A percentile compares a stretch with the other conserved stretches of the same genome.
Evolutionary conservation across 2,797 vertebrate species (phyloP).

Genomic region (Leptodactylus fallax): DNA sequence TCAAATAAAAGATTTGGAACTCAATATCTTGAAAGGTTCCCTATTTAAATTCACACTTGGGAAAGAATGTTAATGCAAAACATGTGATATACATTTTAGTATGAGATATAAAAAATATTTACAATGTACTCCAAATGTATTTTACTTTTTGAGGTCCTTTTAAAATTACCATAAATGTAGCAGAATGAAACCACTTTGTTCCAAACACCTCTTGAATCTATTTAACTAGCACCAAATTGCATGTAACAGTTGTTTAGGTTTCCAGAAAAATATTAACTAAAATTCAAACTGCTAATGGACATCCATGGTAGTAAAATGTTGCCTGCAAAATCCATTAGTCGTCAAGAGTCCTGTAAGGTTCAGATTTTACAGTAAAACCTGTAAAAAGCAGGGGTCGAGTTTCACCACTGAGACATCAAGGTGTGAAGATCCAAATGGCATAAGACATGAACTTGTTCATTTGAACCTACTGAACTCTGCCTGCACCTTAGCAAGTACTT

Average conservation of each 20-base stretch:
- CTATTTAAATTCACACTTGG: constrained; percentile 60
- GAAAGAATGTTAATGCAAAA: constrained; percentile 61
- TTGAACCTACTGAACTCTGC: constrained; percentile 75
- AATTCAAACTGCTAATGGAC: constrained; percentile 76
- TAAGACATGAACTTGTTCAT: constrained; percentile 78
- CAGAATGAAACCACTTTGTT: constrained; percentile 68
- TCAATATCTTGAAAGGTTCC: constrained; percentile 56
- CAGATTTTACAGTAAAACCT: constrained; percentile 77
- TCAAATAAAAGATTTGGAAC: constrained; percentile 61
- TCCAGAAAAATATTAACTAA: constrained; percentile 70
- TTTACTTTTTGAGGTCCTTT: constrained; percentile 63
- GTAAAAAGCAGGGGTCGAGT: constrained; percentile 77
- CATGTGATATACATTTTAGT: constrained; percentile 59
- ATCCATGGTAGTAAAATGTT: constrained; percentile 74
- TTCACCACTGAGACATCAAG: constrained; percentile 77
- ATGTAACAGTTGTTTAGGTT: constrained; percentile 71
- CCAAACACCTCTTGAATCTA: constrained; percentile 67
- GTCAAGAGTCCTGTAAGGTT: constrained; percentile 73
- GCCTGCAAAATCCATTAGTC: constrained; percentile 90
- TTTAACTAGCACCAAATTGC: constrained; percentile 66
- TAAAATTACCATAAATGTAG: constrained; percentile 64
- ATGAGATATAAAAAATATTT: constrained; percentile 61
- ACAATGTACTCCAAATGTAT: constrained; percentile 63
- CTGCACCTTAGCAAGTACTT: constrained; percentile 73
- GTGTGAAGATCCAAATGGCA: constrained; percentile 78